Base-by-base conservation (phyloP, 2,113 vertebrate genomes). In the Microtus pennsylvanicus region DNA sequence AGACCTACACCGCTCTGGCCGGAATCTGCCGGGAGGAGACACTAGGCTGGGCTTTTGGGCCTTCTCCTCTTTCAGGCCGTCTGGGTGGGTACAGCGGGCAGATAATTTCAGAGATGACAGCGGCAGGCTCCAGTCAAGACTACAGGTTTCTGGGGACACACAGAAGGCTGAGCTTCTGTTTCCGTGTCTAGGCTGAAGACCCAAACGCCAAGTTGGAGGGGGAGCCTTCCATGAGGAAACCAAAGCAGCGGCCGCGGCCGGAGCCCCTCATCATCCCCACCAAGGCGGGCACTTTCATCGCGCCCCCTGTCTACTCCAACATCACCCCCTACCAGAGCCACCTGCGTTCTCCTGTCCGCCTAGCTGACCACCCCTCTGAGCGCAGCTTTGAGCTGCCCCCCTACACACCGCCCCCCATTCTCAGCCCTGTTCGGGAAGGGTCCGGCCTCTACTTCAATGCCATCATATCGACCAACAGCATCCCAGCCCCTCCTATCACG, bases 241-340 rank as follows among this genome's bases (percentile, higher is more conserved):
- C 99, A 91, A 99, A 99, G 96, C 99, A 99, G 14, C 99, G 99
- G 4, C 99, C 99, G 0, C 98, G 99, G 80, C 99, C 99, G 0
- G 99, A 99, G 96, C 99, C 99, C 0, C 99, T 99, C 80, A 99
- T 99, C 98, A 99, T 99, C 98, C 99, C 99, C 11, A 99, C 99
- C 4, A 99, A 99, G 97, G 98, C 99, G 0, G 99, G 99, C 98
- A 98, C 99, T 2, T 99, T 99, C 97, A 99, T 99, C n/a, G 99
- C 98, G 16, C 99, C 99, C 2, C 99, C 99, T 0, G 98, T 99
- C 94, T 99, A 99, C 98, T 99, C 99, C 97, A 99, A 98, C 98
- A 99, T 99, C 98, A 99, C 99, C 3, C 99, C 99, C 0, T 99
- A 99, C 98, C 99, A 99, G 98, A 99, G 99, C 98, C 99, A 99